phyloP scores from a whole-genome alignment of 2,888 invertebrate species.

The Clusia tigrina region DNA sequence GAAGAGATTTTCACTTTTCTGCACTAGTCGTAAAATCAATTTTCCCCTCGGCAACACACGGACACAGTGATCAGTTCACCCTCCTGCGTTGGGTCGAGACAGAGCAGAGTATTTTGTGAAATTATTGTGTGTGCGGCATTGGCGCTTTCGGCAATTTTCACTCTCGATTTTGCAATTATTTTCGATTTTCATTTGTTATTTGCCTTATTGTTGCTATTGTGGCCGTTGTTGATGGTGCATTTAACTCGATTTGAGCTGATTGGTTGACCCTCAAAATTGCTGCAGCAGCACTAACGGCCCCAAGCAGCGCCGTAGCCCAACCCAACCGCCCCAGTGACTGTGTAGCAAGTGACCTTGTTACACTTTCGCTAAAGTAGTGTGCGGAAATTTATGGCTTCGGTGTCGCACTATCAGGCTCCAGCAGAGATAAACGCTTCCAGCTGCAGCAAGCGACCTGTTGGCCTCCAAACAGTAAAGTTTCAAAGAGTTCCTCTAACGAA shows the following conservation, averaged over 20 bases:
- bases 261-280: not conserved
- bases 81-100: too few relatives aligned
- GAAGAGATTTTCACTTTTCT: too few relatives aligned
- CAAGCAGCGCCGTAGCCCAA: too few relatives aligned
- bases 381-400: slow-evolving; percentile 15
- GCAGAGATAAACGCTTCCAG: slow-evolving; percentile 4
- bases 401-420: not conserved
- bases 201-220: not conserved
- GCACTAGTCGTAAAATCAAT: too few relatives aligned
- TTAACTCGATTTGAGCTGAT: not conserved
- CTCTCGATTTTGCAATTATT: slow-evolving; percentile 12
- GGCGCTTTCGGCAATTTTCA: slow-evolving; percentile 19
- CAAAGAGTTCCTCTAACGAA: too few relatives aligned
- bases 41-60: too few relatives aligned
- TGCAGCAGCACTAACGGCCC: not conserved
- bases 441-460: not conserved
- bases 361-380: slow-evolving; percentile 13
- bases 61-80: too few relatives aligned
- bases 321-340: too few relatives aligned
- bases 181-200: slow-evolving; percentile 5
- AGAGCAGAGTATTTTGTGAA: too few relatives aligned
- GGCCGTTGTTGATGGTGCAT: not conserved
- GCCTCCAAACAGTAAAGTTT: too few relatives aligned
- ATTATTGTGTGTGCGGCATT: too few relatives aligned
- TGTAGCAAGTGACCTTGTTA: slow-evolving; percentile 14